Evolutionary conservation across 35 echinoderm and acorn worm genomes (phyloP), one percentile per base, ranked within the genome.

Genomic region (Apostichopus japonicus): DNA sequence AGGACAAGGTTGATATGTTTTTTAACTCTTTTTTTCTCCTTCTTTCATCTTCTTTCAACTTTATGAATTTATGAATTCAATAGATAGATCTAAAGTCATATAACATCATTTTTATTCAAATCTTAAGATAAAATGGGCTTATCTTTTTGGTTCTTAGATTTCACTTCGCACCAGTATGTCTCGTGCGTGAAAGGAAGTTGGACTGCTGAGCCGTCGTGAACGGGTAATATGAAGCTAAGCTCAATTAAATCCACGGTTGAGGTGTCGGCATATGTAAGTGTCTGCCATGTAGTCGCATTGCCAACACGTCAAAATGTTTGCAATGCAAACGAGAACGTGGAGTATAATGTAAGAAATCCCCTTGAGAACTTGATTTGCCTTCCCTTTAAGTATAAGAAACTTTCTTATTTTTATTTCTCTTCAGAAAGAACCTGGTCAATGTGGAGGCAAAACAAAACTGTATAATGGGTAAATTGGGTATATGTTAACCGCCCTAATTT

Each of bases 181-280:
- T 84, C 81, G 54, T 84, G n/a, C 54, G 81, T 23, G 81, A 84
- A 23, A 84, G 81, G 54, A 58, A 55, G 56, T 58, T 23, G 56
- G 81, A 17, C 81, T 84, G 81, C 55, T 51, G 56, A 84, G 81
- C 56, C 81, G 81, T 23, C 81, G 81, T 84, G 54, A 84, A 23
- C 81, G 81, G 16, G 81, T 84, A 84, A 84, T 51, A 55, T 84
- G 81, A 84, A 84, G 81, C 81, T 84, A 84, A 57, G 81, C 56
- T 55, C 81, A 84, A 84, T 84, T 84, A 84, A 84, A 55, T 58
- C 56, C 24, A 10, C 16, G 56, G 51, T 16, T 57, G 81, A 84
- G 81, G 81, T 84, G 81, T 84, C 81, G 56, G 81, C 81, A 84
- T 84, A 84, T 84, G 33, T 84, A 84, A 84, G 81, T 84, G 81